A percentile compares a stretch with the other conserved stretches of the same genome.
Conservation (phyloP, 1,140 invertebrate genomes). For the Drosophila lacertosa region DNA sequence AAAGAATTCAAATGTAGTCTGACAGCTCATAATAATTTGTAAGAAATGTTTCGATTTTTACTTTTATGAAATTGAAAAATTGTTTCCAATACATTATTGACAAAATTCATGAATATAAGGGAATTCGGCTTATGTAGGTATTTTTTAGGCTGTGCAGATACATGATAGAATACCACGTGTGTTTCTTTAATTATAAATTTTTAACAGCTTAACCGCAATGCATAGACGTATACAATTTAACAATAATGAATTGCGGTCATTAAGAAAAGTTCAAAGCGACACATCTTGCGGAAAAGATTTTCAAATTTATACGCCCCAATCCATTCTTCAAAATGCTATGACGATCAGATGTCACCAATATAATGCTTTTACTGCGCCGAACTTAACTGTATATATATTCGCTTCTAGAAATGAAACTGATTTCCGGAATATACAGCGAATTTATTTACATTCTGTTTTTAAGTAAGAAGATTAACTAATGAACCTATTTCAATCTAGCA, state of each 20-base stretch:
- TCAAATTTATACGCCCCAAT: slow-evolving; percentile 82
- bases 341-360: slow-evolving; percentile 95
- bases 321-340: slow-evolving; percentile 98
- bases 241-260: not conserved
- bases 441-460: slow-evolving; percentile 96
- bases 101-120: slow-evolving; percentile 77
- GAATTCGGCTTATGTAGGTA: slow-evolving; percentile 85
- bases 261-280: not conserved
- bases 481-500: no score
- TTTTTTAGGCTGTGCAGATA: no score
- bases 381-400: slow-evolving; percentile 97
- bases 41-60: no score
- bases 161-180: slow-evolving; percentile 63
- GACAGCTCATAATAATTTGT: no score
- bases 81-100: no score
- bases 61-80: no score
- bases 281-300: not conserved
- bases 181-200: not conserved
- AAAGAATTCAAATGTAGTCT: no score
- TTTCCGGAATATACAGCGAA: slow-evolving; percentile 91
- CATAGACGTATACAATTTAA: not conserved
- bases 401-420: slow-evolving; percentile 95
- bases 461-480: slow-evolving; percentile 27
- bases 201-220: not conserved
- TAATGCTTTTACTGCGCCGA: slow-evolving; percentile 97